A percentile compares a stretch with the other conserved stretches of the same genome.
Evolutionary conservation across 1,140 invertebrate genomes (phyloP).

Genomic region (Phymorhynchus buccinoides): DNA sequence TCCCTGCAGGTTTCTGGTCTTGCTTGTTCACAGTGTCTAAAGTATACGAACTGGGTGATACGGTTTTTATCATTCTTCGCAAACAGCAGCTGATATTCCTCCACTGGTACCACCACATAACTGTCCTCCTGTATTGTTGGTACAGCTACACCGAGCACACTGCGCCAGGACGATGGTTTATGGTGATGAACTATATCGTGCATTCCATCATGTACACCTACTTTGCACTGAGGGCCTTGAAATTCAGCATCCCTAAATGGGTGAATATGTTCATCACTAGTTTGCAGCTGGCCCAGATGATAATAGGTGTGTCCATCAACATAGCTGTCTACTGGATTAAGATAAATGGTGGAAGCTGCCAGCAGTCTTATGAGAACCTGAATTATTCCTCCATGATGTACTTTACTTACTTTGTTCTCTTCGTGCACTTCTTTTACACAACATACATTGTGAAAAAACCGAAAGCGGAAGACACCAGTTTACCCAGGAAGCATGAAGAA

Average conservation of each 20-base stretch:
- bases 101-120: slow-evolving; percentile 88
- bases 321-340: slow-evolving; percentile 82
- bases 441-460: slow-evolving; percentile 23
- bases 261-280: slow-evolving; percentile 94
- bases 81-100: slow-evolving; percentile 98
- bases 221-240: slow-evolving; percentile 92
- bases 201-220: slow-evolving; percentile 99
- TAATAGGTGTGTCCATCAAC: slow-evolving; percentile 92
- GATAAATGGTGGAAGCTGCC: slow-evolving; percentile 81
- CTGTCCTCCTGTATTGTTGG: slow-evolving; percentile 93
- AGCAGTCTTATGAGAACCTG: slow-evolving; percentile 90
- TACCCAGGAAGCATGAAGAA: background rate
- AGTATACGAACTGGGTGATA: slow-evolving; percentile 95
- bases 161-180: slow-evolving; percentile 92
- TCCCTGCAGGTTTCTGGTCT: slow-evolving; percentile 85
- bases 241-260: slow-evolving; percentile 85
- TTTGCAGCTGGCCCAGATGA: slow-evolving; percentile 95
- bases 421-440: slow-evolving; percentile 25
- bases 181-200: slow-evolving; percentile 99
- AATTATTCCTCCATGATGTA: slow-evolving; percentile 94
- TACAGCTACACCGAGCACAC: slow-evolving; percentile 97
- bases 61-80: slow-evolving; percentile 94
- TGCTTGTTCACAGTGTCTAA: slow-evolving; percentile 93
- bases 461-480: background rate
- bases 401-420: slow-evolving; percentile 78